Percentiles rank a stretch among this genome's conserved stretches.
Conservation (phyloP, 2,888 invertebrate species). For the Eilema caniola region DNA sequence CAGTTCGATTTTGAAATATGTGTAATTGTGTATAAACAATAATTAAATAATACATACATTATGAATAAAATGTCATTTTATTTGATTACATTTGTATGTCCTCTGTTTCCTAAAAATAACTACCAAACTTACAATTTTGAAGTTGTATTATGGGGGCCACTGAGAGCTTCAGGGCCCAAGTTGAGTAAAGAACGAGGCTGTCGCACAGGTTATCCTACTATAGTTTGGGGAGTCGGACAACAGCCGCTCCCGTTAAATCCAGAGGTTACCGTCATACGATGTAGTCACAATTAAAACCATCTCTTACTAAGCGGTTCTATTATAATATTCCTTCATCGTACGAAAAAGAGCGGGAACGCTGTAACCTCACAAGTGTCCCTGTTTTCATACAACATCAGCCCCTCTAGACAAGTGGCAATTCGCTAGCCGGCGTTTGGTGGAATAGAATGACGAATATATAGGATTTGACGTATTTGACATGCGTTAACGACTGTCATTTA, state of each 20-base stretch:
- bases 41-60: background rate
- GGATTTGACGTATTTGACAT: too few species aligned
- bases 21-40: background rate
- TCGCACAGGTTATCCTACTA: background rate
- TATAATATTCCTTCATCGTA: too few species aligned
- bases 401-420: too few species aligned
- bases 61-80: background rate
- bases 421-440: too few species aligned
- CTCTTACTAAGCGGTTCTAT: too few species aligned
- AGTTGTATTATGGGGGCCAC: background rate
- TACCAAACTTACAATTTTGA: background rate
- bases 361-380: too few species aligned
- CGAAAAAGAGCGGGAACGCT: too few species aligned
- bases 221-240: background rate
- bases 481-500: too few species aligned
- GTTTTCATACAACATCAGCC: too few species aligned
- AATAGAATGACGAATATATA: too few species aligned
- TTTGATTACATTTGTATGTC: background rate
- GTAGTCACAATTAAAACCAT: too few species aligned
- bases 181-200: background rate
- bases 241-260: background rate
- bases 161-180: background rate
- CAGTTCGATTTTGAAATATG: background rate
- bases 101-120: background rate
- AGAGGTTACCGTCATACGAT: too few species aligned